phyloP scores from a whole-genome alignment of 2,113 vertebrate genomes.

The Hymenochirus boettgeri region DNA sequence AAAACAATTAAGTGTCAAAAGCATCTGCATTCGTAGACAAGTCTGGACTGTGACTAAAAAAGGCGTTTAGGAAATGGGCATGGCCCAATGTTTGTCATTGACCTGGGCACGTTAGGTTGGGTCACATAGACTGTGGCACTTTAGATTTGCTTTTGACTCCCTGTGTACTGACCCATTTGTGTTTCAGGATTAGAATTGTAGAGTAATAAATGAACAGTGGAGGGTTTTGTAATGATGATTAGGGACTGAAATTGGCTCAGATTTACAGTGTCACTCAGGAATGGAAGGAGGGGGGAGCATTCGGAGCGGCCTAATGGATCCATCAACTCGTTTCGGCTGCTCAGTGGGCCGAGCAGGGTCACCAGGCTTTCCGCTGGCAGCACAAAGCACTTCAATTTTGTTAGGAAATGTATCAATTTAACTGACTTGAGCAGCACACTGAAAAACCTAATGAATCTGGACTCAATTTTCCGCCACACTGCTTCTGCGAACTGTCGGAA shows the following conservation, averaged over 20 bases:
- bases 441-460: constrained; percentile 99
- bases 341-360: constrained; percentile 98
- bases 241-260: constrained; percentile 99
- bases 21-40: no score
- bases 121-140: constrained; percentile 55
- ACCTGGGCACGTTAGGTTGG: constrained; percentile 15
- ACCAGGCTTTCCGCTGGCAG: constrained; percentile 97
- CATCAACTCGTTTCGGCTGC: constrained; percentile 96
- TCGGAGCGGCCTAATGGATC: constrained; percentile 98
- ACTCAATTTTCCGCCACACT: constrained; percentile 99
- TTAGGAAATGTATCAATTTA: constrained; percentile 99
- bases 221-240: constrained; percentile 99
- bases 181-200: constrained; percentile 77
- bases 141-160: constrained; percentile 68
- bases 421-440: constrained; percentile 98
- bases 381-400: constrained; percentile 99
- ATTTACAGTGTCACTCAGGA: constrained; percentile 98
- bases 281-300: constrained; percentile 87
- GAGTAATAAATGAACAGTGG: constrained; percentile 94
- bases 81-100: background rate
- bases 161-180: constrained; percentile 69
- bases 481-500: constrained; percentile 94
- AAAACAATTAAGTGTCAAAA: no score
- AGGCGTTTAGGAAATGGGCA: constrained; percentile 10
- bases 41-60: constrained; percentile 3